Evolutionary conservation across 2,797 vertebrate species (phyloP).

Genomic region (Scarus forsteni): DNA sequence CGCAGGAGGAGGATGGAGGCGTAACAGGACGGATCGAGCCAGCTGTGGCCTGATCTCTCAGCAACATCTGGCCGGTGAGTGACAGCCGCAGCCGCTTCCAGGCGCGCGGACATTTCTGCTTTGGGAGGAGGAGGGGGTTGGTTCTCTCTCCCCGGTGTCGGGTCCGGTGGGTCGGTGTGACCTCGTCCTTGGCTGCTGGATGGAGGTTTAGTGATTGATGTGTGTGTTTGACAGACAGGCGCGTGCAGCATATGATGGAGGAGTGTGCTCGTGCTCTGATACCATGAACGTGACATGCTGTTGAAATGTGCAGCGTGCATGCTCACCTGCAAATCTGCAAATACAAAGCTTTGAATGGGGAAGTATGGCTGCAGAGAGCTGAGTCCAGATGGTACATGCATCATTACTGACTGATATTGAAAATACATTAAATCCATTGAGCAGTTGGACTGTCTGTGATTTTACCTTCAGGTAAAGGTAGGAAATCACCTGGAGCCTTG

Average conservation of each 20-base stretch:
- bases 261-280: conserved; percentile 3
- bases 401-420: no score
- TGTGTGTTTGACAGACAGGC: conserved; percentile 38
- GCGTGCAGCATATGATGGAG: conserved; percentile 20
- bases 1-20: conserved; percentile 68
- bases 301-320: conserved; percentile 27
- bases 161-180: conserved; percentile 60
- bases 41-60: conserved; percentile 78
- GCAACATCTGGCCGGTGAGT: conserved; percentile 82
- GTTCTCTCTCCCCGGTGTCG: conserved; percentile 19
- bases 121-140: conserved; percentile 1
- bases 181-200: conserved; percentile 73
- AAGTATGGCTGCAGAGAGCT: no score
- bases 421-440: no score
- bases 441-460: no score
- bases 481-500: no score
- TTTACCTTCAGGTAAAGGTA: no score
- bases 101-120: conserved; percentile 7
- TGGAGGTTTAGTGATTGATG: conserved; percentile 41
- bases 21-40: conserved; percentile 71
- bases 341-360: no score
- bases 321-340: conserved; percentile 44
- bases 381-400: no score
- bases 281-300: conserved; percentile 44
- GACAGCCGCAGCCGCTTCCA: conserved; percentile 43